Base-by-base conservation (phyloP, 23 tunicate species). In the Trididemnum nubilum region DNA sequence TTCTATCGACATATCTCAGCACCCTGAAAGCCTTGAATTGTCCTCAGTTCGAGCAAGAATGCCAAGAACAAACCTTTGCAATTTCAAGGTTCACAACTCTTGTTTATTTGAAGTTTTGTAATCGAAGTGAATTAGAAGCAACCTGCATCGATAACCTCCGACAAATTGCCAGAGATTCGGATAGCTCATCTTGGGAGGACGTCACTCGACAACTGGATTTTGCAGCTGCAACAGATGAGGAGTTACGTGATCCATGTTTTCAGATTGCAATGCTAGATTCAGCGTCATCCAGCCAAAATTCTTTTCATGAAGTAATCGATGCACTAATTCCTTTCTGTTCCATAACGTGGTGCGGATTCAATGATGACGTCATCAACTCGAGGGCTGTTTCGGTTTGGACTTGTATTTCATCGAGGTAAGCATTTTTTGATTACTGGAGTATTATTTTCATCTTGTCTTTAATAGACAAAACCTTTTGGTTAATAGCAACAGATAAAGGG, bases 291-390 rank as follows among this genome's bases (percentile, higher is more conserved):
- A 85, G 81, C 25, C 15, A 18, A 57, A 64, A 61, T 0, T 58
- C 72, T 35, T 79, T 38, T 36, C 84, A 86, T 4, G 91, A 81
- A 59, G 52, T 65, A 19, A 37, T 81, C 30, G n/a, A n/a, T n/a
- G 35, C 54, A 37, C 28, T 59, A 18, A 38, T 81, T 34, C 91
- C 91, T 0, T 87, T 87, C 49, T 87, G 91, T 60, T 76, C 81
- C 3, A 60, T 87, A 27, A 75, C 72, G 21, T 87, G 91, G 91
- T 87, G 91, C 38, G 91, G 85, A 12, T 87, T 58, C 36, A 84
- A 79, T 32, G 85, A 60, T 0, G 65, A 59, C 18, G 31, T 66
- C 2, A 23, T 87, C 19, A 23, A 60, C 36, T 35, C 22, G 24
- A 38, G 75, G 22, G n/a, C 33, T 0, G 33, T 87, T 33, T 54